Percentiles rank a stretch among this genome's conserved stretches.
Evolutionary conservation across 2,113 vertebrate genomes (phyloP).

Genomic region (Mastomys natalensis): DNA sequence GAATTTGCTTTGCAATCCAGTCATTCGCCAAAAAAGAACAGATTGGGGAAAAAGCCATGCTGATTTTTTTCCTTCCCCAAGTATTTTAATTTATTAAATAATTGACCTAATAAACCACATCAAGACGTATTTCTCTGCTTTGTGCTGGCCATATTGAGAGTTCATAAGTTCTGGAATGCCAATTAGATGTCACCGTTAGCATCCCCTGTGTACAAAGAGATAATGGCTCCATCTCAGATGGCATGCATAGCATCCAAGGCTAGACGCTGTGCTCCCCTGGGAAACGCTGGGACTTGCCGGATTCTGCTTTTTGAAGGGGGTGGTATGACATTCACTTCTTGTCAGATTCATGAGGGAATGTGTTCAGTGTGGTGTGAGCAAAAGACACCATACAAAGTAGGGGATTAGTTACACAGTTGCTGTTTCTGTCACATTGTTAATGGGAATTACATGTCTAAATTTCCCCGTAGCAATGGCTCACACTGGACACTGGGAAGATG

Average conservation of each 20-base stretch:
- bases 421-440: slow-evolving; percentile 43
- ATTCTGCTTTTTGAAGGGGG: slow-evolving; percentile 59
- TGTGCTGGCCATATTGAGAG: slow-evolving; percentile 83
- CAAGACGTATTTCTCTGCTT: slow-evolving; percentile 82
- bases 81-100: slow-evolving; percentile 86
- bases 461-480: slow-evolving; percentile 64
- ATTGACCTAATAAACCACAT: slow-evolving; percentile 83
- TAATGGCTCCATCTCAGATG: slow-evolving; percentile 76
- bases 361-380: slow-evolving; percentile 38
- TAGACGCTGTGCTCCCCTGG: too few species aligned
- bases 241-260: slow-evolving; percentile 66
- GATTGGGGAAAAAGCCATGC: slow-evolving; percentile 70
- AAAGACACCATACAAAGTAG: not conserved
- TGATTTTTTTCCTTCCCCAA: slow-evolving; percentile 78
- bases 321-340: slow-evolving; percentile 36
- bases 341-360: not conserved
- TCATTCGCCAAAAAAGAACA: slow-evolving; percentile 50
- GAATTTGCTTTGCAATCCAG: slow-evolving; percentile 73
- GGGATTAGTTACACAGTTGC: slow-evolving; percentile 49
- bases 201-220: slow-evolving; percentile 77
- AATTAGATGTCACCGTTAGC: slow-evolving; percentile 85
- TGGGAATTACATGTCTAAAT: slow-evolving; percentile 66
- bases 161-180: slow-evolving; percentile 84
- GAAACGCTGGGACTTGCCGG: slow-evolving; percentile 54
- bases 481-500: slow-evolving; percentile 16